These are phyloP conservation scores for Poeciliopsis prolifica DNA, from an alignment of 2,113 vertebrate genomes.

Conservation along the genomic window DNA sequence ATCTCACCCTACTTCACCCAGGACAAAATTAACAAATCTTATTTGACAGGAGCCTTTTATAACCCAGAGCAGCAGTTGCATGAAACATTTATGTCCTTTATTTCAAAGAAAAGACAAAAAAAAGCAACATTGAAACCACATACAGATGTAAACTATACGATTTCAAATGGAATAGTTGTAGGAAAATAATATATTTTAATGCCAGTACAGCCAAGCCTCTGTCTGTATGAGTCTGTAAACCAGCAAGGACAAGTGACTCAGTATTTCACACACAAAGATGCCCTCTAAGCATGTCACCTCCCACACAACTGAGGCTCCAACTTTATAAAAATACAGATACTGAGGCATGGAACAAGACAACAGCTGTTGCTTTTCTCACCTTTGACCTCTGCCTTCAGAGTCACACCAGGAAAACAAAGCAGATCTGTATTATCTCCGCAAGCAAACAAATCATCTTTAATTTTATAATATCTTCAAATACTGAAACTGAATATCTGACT, in stretches of 20 bases:
- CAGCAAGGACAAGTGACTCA: slow-evolving; percentile 34
- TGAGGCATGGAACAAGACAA: slow-evolving; percentile 33
- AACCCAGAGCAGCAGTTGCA: neutral
- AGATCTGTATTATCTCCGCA: neutral
- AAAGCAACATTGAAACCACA: neutral
- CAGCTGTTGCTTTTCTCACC: slow-evolving; percentile 39
- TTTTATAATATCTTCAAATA: neutral
- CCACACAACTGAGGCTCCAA: slow-evolving; percentile 34
- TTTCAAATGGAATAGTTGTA: neutral
- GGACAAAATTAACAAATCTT: slow-evolving; percentile 15
- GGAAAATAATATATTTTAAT: neutral
- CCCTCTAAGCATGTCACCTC: slow-evolving; percentile 33
- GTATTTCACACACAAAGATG: slow-evolving; percentile 11
- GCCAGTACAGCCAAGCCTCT: neutral
- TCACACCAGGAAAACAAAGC: neutral
- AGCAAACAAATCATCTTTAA: neutral
- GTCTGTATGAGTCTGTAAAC: slow-evolving; percentile 7
- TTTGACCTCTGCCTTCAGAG: slow-evolving; percentile 24
- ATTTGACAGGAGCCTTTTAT: slow-evolving; percentile 19
- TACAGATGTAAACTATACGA: neutral
- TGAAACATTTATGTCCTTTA: neutral
- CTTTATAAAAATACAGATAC: slow-evolving; percentile 22
- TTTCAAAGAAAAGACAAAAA: neutral
- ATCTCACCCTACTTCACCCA: neutral
- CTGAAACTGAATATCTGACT: neutral